These are phyloP conservation scores for Sesia bembeciformis DNA, from an alignment of 2,888 invertebrate species.

Conservation along the genomic window DNA sequence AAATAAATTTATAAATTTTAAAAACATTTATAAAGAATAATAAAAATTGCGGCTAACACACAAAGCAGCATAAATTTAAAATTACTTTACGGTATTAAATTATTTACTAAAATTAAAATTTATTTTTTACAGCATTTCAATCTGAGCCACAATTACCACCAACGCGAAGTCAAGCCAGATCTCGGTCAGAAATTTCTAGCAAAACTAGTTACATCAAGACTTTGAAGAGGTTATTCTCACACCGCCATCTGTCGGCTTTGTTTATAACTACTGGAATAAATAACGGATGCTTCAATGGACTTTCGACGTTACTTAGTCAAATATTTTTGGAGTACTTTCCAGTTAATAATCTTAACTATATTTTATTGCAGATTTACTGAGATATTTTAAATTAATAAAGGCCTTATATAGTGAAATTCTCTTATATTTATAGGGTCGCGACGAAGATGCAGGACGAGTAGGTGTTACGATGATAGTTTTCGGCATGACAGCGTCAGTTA, in stretches of 20 bases:
- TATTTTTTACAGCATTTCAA: conserved; percentile 52
- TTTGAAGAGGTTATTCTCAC: conserved; percentile 63
- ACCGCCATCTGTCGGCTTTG: conserved; percentile 71
- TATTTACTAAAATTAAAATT: neutral
- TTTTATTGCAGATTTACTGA: no score
- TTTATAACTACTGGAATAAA: conserved; percentile 79
- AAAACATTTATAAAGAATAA: no score
- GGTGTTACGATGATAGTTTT: conserved; percentile 76
- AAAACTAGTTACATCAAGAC: conserved; percentile 22
- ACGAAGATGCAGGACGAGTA: conserved; percentile 74
- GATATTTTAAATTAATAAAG: no score
- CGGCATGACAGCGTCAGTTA: conserved; percentile 77
- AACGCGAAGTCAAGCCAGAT: conserved; percentile 61
- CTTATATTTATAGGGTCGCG: conserved; percentile 43
- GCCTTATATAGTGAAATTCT: no score
- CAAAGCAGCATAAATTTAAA: no score
- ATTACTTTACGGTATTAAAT: no score
- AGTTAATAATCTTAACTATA: conserved; percentile 21
- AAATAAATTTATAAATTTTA: no score
- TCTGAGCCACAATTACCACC: conserved; percentile 70
- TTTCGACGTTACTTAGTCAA: conserved; percentile 77
- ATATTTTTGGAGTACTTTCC: conserved; percentile 48
- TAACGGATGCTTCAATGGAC: conserved; percentile 82
- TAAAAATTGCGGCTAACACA: no score
- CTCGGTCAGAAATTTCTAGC: conserved; percentile 14